Evolutionary conservation across 1,140 invertebrate species (phyloP), one percentile per base, ranked within the genome.

Genomic region (Drosophila sulfurigaster): DNA sequence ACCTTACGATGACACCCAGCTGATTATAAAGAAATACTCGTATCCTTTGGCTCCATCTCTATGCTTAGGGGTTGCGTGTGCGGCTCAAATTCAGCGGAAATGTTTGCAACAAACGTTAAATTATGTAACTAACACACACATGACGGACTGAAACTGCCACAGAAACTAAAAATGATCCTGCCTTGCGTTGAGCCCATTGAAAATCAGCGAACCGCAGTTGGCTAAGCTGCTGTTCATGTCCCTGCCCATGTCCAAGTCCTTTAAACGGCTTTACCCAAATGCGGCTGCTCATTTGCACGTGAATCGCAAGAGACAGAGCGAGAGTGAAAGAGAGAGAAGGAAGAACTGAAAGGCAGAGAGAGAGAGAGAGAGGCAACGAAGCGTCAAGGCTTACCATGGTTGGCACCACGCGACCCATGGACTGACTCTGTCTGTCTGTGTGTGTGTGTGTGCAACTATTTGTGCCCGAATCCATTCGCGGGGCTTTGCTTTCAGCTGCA

Each of bases 1-100:
- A 89, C 89, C 89, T 91, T 91, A 91, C 81, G 89, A 91, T 91
- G 89, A 91, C 89, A 91, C 89, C 83, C 76, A 86, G 75, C 81
- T 89, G 85, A 89, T 89, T 88, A 88, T 89, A 78, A 80, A 89
- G 78, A 85, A 89, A 89, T 90, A 89, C 51, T 77, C 35, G 46
- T 75, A 59, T 75, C 35, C 66, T 58, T 35, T 43, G 11, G 6
- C 25, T 38, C 32, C 32, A 11, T 5, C 57, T 43, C 8, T 8
- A n/a, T 75, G 63, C 65, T 25, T 49, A 59, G 56, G 56, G 41
- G 16, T 83, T 73, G 83, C 83, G 83, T 88, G 83, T 41, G 51
- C 43, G 70, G 52, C 64, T 75, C 85, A 88, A 88, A 88, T 88
- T 88, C 85, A 88, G 83, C 83, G 83, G 83, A 88, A 88, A 88